Conservation (phyloP, 2,888 invertebrate genomes). For the Drosophila paramelanica region DNA sequence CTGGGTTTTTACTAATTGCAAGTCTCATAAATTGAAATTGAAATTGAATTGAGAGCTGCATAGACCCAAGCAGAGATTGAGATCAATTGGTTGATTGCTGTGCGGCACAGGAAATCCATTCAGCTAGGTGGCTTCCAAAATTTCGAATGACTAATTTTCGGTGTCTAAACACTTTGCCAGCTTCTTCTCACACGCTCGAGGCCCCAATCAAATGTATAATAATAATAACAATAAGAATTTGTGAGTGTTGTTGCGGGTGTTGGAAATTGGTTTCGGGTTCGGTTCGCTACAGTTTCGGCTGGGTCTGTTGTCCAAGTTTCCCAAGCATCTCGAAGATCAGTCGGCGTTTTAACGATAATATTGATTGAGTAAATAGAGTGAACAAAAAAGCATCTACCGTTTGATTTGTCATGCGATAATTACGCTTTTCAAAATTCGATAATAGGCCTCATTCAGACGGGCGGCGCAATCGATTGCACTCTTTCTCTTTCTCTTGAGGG, state of each 20-base stretch:
- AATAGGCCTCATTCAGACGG: slow-evolving; percentile 72
- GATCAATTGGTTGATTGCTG: slow-evolving; percentile 45
- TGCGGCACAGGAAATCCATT: slow-evolving; percentile 55
- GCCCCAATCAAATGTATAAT: slow-evolving; percentile 54
- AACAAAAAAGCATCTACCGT: slow-evolving; percentile 43
- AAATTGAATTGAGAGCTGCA: too few relatives aligned
- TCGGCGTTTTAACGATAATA: slow-evolving; percentile 53
- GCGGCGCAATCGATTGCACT: slow-evolving; percentile 43
- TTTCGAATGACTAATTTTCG: slow-evolving; percentile 59
- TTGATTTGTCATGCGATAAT: slow-evolving; percentile 79
- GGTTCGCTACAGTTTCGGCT: not conserved
- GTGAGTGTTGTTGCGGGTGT: slow-evolving; percentile 46
- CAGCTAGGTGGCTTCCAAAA: slow-evolving; percentile 35
- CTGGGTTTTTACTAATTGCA: slow-evolving; percentile 14
- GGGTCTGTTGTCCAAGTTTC: slow-evolving; percentile 31
- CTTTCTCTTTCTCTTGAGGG: not conserved
- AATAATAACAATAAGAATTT: slow-evolving; percentile 47
- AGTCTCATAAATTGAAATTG: slow-evolving; percentile 4
- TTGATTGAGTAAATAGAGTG: slow-evolving; percentile 75
- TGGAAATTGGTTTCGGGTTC: slow-evolving; percentile 35
- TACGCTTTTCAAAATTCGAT: slow-evolving; percentile 78
- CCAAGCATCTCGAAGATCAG: slow-evolving; percentile 43
- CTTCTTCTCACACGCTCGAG: slow-evolving; percentile 46
- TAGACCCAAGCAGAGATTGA: not conserved
- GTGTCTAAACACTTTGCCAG: slow-evolving; percentile 48